Conservation (phyloP, 2,888 invertebrate genomes). For the Athalia circularis region DNA sequence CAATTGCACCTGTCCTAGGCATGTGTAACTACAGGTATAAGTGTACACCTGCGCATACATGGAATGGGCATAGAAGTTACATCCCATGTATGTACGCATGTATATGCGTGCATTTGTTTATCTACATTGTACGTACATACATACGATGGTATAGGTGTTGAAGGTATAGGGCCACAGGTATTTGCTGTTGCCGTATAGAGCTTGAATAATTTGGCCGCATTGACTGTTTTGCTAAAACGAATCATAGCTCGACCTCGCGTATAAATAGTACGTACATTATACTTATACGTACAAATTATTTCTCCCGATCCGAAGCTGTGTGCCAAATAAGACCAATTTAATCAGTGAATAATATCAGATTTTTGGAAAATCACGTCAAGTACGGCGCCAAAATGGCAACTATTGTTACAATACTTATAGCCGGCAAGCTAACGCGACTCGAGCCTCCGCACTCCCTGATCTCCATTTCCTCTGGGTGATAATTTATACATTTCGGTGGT, state of each 20-base stretch:
- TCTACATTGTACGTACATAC: neutral
- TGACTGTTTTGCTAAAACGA: too few species aligned
- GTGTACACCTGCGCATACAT: too few species aligned
- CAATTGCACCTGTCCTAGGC: too few species aligned
- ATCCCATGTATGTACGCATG: neutral
- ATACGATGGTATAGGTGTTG: too few species aligned
- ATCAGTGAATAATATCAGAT: constrained; percentile 14
- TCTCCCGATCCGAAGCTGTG: constrained; percentile 3
- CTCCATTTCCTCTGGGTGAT: constrained; percentile 86
- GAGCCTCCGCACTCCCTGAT: constrained; percentile 71
- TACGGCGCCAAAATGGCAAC: constrained; percentile 7
- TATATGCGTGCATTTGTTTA: neutral
- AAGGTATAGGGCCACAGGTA: too few species aligned
- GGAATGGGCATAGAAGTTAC: too few species aligned
- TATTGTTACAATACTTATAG: constrained; percentile 24
- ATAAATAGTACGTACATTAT: neutral
- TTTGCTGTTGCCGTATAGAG: too few species aligned
- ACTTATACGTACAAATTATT: constrained; percentile 6
- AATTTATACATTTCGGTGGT: constrained; percentile 89
- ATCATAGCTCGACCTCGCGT: neutral
- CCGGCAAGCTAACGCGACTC: constrained; percentile 45
- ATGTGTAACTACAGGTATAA: too few species aligned
- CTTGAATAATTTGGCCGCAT: too few species aligned
- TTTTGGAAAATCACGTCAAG: constrained; percentile 38
- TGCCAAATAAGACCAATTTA: neutral